Evolutionary conservation across 2,797 vertebrate genomes (phyloP).

Genomic region (Diceros bicornis): DNA sequence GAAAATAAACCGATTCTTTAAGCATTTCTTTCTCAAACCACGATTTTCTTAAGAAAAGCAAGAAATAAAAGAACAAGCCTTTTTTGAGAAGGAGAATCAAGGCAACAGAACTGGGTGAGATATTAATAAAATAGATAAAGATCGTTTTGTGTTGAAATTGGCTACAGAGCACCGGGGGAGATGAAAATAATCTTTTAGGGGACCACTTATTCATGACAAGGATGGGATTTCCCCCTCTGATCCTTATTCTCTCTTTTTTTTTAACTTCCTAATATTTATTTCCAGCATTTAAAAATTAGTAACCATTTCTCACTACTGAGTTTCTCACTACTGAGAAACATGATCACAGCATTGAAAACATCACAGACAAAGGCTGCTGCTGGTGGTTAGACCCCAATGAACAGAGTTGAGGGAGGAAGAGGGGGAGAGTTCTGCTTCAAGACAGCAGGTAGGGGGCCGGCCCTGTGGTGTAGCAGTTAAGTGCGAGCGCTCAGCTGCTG

Average conservation of each 20-base stretch:
- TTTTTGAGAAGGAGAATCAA: neutral
- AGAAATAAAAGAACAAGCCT: neutral
- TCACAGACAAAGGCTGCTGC: neutral
- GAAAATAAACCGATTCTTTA: neutral
- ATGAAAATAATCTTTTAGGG: neutral
- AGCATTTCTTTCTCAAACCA: neutral
- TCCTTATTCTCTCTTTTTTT: neutral
- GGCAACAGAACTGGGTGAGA: neutral
- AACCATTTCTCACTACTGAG: neutral
- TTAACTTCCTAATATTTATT: neutral
- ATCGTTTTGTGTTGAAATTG: neutral
- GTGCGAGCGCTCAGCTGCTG: too few species aligned
- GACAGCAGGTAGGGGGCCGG: neutral
- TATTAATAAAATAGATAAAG: neutral
- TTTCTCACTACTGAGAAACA: neutral
- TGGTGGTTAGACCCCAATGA: too few species aligned
- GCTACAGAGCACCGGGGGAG: neutral
- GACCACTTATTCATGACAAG: neutral
- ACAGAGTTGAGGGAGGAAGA: neutral
- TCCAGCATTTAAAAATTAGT: neutral
- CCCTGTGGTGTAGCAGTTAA: too few species aligned
- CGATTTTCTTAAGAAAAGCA: constrained; percentile 42
- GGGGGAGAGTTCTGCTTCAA: neutral
- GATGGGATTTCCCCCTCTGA: neutral
- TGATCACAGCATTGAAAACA: neutral